Evolutionary conservation across 2,797 vertebrate species (phyloP).

Genomic region (Dicrostonyx torquatus): DNA sequence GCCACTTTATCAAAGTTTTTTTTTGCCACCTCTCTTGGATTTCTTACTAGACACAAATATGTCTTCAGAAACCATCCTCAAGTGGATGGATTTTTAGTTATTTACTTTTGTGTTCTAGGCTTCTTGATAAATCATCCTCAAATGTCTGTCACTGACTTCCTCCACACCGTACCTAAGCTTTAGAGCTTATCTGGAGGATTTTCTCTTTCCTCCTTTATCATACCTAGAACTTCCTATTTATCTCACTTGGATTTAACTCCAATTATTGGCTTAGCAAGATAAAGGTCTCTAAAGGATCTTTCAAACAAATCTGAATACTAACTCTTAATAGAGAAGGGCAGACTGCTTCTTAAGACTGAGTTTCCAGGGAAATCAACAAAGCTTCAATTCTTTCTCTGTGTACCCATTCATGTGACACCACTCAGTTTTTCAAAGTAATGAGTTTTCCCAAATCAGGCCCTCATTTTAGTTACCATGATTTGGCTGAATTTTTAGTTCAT

Average conservation of each 20-base stretch:
- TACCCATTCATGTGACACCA: neutral
- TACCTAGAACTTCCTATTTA: neutral
- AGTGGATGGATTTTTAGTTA: neutral
- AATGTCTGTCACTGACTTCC: neutral
- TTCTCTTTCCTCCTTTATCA: neutral
- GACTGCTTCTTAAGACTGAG: neutral
- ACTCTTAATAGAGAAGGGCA: neutral
- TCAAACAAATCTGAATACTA: neutral
- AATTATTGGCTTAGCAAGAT: neutral
- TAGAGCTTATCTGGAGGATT: neutral
- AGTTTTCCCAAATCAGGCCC: neutral
- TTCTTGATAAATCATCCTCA: neutral
- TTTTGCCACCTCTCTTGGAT: neutral
- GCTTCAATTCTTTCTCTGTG: neutral
- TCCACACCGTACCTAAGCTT: too few relatives aligned
- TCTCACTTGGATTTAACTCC: neutral
- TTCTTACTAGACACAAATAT: neutral
- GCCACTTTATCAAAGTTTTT: neutral
- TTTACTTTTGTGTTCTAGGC: neutral
- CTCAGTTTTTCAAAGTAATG: neutral
- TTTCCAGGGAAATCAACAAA: neutral
- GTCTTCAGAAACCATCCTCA: neutral
- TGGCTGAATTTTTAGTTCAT: neutral
- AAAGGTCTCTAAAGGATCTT: neutral
- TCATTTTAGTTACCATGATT: neutral